Base-by-base conservation (phyloP, 2,888 invertebrate species). In the Tetrapedia diversipes region DNA sequence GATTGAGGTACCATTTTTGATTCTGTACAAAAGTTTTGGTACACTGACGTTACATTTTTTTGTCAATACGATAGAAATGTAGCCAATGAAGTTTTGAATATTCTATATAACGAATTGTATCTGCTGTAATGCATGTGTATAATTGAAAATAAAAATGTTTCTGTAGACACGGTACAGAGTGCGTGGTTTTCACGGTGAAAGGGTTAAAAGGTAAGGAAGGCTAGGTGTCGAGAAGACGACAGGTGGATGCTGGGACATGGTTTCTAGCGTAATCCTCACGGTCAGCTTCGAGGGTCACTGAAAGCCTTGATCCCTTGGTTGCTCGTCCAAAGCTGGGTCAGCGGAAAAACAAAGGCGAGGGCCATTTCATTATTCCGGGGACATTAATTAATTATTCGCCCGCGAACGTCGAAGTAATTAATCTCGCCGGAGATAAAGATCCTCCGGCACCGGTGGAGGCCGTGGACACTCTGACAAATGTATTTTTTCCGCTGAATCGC, bases 401-500 rank as follows among this genome's bases (percentile, higher is more conserved):
- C 45, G 71, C 80, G 69, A 73, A 54, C 41, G 29, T n/a, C 64
- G 56, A 51, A 76, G 85, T 85, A 83, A 85, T 85, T 85, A 86
- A 85, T 86, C 85, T 84, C 84, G 51, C 67, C 56, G 72, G 71
- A 61, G 79, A 77, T 79, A 77, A 61, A 80, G 73, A 79, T 76
- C 67, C 80, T 76, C 63, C 69, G 67, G 63, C 47, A 27, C 14
- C 32, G 10, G n/a, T 57, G 71, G 56, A 39, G 60, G 43, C 68
- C 37, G n/a, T 45, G 74, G 49, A 68, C 63, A 37, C 53, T n/a
- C 84, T 90, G 89, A 90, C 87, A 89, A 89, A 90, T 90, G 89
- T 87, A 82, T 87, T 90, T 89, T 91, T 90, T 89, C 80, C 84
- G 90, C 90, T 89, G 90, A 90, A 89, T 90, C 87, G 89, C 87